Conservation (phyloP, 2,113 vertebrate genomes). For the Hippocampus comes region DNA sequence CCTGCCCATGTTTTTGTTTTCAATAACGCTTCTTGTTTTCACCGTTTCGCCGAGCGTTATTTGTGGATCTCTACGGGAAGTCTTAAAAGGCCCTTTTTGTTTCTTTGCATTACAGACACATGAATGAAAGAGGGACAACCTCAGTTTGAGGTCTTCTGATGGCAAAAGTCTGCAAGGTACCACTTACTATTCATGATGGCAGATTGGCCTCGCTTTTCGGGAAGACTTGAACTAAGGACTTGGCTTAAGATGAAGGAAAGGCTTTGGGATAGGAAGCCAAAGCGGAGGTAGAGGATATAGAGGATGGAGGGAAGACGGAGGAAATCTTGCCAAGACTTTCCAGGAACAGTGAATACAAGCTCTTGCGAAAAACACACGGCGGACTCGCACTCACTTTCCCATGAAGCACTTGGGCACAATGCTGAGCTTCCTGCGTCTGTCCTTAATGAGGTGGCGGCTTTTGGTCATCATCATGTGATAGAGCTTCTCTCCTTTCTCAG, state of each 20-base stretch:
- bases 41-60: not conserved
- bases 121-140: constrained; percentile 26
- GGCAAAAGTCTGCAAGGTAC: constrained; percentile 43
- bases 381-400: constrained; percentile 88
- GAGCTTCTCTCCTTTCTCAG: constrained; percentile 96
- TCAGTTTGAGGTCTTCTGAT: constrained; percentile 44
- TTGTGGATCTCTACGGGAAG: constrained; percentile 9
- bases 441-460: constrained; percentile 92
- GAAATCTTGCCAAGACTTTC: constrained; percentile 47
- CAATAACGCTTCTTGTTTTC: not conserved
- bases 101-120: constrained; percentile 42
- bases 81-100: constrained; percentile 27
- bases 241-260: constrained; percentile 13
- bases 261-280: not conserved
- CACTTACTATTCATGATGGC: not conserved
- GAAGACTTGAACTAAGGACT: constrained; percentile 9
- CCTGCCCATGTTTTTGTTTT: not conserved
- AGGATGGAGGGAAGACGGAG: constrained; percentile 40
- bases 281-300: not conserved
- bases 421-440: constrained; percentile 93
- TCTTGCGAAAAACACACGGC: constrained; percentile 43
- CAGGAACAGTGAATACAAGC: constrained; percentile 29
- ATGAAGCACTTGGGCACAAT: constrained; percentile 97
- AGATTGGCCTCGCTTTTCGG: not conserved
- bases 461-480: constrained; percentile 99